phyloP scores from a whole-genome alignment of 2,797 vertebrate genomes.

The Coendou prehensilis region DNA sequence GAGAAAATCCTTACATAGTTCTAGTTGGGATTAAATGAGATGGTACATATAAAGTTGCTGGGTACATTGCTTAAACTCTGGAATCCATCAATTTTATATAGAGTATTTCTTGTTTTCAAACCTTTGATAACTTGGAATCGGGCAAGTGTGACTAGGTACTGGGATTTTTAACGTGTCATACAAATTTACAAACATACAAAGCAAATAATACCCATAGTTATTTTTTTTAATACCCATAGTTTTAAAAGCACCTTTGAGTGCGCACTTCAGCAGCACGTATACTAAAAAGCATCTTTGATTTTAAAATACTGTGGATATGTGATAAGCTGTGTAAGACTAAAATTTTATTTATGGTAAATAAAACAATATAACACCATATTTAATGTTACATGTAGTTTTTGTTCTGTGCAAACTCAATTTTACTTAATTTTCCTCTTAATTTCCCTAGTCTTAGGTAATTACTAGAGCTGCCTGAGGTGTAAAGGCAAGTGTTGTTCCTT shows the following conservation, averaged over 20 bases:
- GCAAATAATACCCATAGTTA: not conserved
- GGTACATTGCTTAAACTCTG: not conserved
- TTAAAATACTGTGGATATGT: slow-evolving; percentile 6
- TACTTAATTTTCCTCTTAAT: not conserved
- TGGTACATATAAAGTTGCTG: not conserved
- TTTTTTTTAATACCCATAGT: not conserved
- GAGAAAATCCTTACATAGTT: not conserved
- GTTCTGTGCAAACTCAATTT: not conserved
- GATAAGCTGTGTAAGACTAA: not conserved
- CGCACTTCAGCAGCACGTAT: no score
- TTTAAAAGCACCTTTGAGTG: not conserved
- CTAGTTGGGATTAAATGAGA: slow-evolving; percentile 29
- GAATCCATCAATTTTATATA: not conserved
- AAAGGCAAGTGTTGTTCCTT: slow-evolving; percentile 17
- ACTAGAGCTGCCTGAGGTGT: not conserved
- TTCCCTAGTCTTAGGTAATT: not conserved
- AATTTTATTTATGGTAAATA: not conserved
- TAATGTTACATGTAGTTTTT: slow-evolving; percentile 28
- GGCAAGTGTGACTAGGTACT: not conserved
- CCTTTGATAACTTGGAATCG: slow-evolving; percentile 13
- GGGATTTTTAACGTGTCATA: not conserved
- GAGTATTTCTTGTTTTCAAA: not conserved
- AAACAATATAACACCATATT: slow-evolving; percentile 24
- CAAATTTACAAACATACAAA: not conserved
- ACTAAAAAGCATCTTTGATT: slow-evolving; percentile 21